These are phyloP conservation scores for Hipposideros armiger DNA, from an alignment of 2,113 vertebrate species.

Conservation along the genomic window DNA sequence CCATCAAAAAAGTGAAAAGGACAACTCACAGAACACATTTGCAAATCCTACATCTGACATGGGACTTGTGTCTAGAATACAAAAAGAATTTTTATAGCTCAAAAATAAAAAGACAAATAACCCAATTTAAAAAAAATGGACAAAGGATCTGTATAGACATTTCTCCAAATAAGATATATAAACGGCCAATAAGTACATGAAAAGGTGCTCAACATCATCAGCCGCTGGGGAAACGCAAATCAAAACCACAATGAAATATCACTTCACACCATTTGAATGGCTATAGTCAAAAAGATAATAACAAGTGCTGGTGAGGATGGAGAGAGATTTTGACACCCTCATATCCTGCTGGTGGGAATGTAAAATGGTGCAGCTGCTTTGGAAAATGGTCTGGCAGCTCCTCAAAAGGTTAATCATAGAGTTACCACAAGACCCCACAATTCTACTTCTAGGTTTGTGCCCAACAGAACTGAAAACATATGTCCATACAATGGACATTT, in stretches of 20 bases:
- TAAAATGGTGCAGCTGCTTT: background rate
- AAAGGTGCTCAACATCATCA: background rate
- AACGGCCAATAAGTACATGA: background rate
- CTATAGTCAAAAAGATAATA: background rate
- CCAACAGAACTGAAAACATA: background rate
- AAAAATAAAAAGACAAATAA: conserved; percentile 7
- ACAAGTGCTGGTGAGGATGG: background rate
- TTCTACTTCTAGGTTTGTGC: background rate
- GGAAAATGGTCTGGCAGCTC: background rate
- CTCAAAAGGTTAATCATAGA: background rate
- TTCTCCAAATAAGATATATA: background rate
- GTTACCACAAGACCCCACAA: background rate
- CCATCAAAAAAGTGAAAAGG: conserved; percentile 20
- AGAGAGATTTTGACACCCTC: background rate
- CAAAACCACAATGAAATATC: background rate
- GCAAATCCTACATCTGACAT: background rate
- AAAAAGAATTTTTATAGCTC: background rate
- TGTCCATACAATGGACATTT: background rate
- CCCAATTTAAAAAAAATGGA: background rate
- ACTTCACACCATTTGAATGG: background rate
- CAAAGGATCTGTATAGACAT: background rate
- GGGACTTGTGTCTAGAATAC: background rate
- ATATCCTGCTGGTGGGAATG: too few relatives aligned
- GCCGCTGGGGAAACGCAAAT: background rate
- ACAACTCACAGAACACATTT: background rate